These are phyloP conservation scores for Enteromius paludinosus DNA, from an alignment of 2,797 vertebrate species.

Conservation along the genomic window DNA sequence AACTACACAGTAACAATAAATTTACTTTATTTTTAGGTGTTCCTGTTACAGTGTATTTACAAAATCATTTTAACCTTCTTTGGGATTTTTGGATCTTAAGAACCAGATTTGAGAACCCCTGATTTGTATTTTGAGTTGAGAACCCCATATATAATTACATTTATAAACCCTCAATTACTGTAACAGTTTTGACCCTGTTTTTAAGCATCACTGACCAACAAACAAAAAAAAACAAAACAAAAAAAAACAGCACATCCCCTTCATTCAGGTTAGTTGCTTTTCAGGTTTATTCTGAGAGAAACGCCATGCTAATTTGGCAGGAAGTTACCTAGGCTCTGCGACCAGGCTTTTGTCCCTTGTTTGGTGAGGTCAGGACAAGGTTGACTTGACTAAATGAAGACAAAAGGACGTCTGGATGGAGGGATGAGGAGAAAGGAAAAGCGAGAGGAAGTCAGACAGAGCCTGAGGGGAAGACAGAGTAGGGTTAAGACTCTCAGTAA, in stretches of 20 bases:
- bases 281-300: slow-evolving; percentile 1
- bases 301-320: slow-evolving; percentile 8
- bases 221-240: neutral
- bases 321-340: slow-evolving; percentile 15
- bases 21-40: too few species aligned
- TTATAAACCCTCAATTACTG: neutral
- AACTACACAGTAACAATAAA: too few species aligned
- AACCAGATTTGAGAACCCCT: too few species aligned
- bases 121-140: too few species aligned
- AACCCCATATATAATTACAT: too few species aligned
- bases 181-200: neutral
- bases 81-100: neutral
- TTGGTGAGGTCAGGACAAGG: slow-evolving; percentile 24
- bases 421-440: slow-evolving; percentile 49
- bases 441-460: slow-evolving; percentile 76
- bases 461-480: slow-evolving; percentile 76
- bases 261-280: neutral
- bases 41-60: too few species aligned
- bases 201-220: neutral
- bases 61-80: neutral
- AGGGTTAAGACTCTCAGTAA: slow-evolving; percentile 78
- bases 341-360: slow-evolving; percentile 15
- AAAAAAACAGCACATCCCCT: neutral
- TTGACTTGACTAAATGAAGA: slow-evolving; percentile 55
- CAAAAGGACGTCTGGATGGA: slow-evolving; percentile 59